Percentiles rank a stretch among this genome's conserved stretches.
These are phyloP conservation scores for Pangasius macronema DNA, from an alignment of 2,797 vertebrate genomes.

Conservation along the genomic window DNA sequence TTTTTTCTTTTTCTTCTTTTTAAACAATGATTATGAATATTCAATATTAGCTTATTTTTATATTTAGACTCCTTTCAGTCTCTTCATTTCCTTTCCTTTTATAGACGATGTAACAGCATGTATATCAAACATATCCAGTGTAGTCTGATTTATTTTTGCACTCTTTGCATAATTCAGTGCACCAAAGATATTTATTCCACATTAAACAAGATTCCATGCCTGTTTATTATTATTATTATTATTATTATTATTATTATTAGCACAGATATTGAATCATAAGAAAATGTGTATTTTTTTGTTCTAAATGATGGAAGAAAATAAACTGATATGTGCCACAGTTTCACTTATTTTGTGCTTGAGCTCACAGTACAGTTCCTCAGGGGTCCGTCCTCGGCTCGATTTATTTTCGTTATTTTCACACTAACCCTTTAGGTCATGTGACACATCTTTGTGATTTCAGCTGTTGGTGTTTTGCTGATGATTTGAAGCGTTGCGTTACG, in stretches of 20 bases:
- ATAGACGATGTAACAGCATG: constrained; percentile 56
- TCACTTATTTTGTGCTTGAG: too few species aligned
- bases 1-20: constrained; percentile 11
- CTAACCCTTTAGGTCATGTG: not conserved
- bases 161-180: constrained; percentile 62
- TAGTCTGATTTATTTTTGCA: constrained; percentile 66
- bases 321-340: constrained; percentile 66
- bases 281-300: not conserved
- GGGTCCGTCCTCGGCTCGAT: not conserved
- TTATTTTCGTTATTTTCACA: not conserved
- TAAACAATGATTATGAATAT: constrained; percentile 22
- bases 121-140: constrained; percentile 50
- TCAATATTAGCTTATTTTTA: constrained; percentile 13
- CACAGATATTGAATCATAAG: constrained; percentile 1
- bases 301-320: constrained; percentile 48
- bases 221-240: constrained; percentile 15
- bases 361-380: not conserved
- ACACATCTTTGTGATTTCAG: not conserved
- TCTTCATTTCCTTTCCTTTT: constrained; percentile 24
- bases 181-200: constrained; percentile 71
- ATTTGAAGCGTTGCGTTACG: not conserved
- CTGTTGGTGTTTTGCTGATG: not conserved
- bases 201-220: constrained; percentile 38
- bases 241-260: constrained; percentile 25
- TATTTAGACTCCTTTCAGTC: constrained; percentile 5